Percentiles rank a stretch among this genome's conserved stretches.
These are phyloP conservation scores for Brachyptera risi DNA, from an alignment of 2,888 invertebrate genomes.

Conservation along the genomic window DNA sequence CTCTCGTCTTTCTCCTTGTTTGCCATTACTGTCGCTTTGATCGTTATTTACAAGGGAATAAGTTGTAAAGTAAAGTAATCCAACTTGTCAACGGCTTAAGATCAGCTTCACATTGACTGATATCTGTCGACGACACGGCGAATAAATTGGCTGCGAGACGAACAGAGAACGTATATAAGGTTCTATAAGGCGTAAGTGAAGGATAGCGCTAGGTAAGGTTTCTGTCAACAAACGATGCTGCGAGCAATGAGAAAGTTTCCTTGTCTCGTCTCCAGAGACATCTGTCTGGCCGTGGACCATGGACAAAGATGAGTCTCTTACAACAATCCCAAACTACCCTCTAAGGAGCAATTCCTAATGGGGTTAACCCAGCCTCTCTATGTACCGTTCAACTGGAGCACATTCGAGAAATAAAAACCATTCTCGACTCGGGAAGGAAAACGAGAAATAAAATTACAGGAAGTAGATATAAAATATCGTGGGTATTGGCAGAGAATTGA, in stretches of 20 bases:
- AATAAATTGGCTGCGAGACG: no score
- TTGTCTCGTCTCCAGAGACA: background rate
- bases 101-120: no score
- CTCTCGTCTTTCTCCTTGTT: no score
- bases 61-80: no score
- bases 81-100: no score
- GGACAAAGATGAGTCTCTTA: background rate
- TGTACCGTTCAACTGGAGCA: slow-evolving; percentile 33
- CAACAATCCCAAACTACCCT: background rate
- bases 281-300: background rate
- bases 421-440: background rate
- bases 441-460: slow-evolving; percentile 18
- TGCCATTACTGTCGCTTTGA: no score
- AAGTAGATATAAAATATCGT: slow-evolving; percentile 6
- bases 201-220: background rate
- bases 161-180: no score
- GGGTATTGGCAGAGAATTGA: slow-evolving; percentile 12
- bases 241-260: background rate
- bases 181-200: background rate
- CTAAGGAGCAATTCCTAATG: slow-evolving; percentile 37
- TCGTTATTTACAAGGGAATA: no score
- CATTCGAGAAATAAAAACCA: background rate
- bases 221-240: background rate
- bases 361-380: slow-evolving; percentile 37
- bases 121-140: no score